These are phyloP conservation scores for Heterodera carotae DNA, from an alignment of 1,140 invertebrate genomes.

Conservation along the genomic window DNA sequence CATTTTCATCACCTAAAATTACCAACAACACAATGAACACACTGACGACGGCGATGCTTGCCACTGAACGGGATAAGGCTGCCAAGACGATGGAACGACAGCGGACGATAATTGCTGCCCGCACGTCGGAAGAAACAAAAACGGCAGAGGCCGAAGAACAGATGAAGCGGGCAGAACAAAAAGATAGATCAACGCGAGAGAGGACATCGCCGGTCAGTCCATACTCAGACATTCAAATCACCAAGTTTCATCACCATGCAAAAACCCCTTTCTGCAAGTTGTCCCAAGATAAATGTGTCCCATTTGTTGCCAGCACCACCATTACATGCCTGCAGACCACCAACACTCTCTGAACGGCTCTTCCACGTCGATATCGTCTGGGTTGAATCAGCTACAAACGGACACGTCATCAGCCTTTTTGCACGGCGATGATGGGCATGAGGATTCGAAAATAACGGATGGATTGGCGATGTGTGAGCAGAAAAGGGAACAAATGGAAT, in stretches of 20 bases:
- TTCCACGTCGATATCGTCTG: background rate
- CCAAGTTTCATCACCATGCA: too few relatives aligned
- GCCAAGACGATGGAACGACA: background rate
- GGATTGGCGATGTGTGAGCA: background rate
- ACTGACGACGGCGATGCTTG: conserved; percentile 22
- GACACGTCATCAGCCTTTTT: background rate
- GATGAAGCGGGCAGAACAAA: background rate
- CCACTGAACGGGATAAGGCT: conserved; percentile 2
- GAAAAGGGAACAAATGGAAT: conserved; percentile 45
- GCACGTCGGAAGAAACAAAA: conserved; percentile 2
- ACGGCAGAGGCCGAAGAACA: background rate
- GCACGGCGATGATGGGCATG: background rate
- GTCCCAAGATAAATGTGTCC: too few relatives aligned
- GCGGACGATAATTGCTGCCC: background rate
- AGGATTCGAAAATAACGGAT: background rate
- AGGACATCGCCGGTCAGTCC: background rate
- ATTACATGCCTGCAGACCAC: background rate
- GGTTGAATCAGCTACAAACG: background rate
- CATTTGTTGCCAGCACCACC: too few relatives aligned
- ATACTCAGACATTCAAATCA: background rate
- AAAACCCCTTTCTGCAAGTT: too few relatives aligned
- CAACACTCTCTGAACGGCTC: background rate
- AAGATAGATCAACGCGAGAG: background rate
- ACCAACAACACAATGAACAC: conserved; percentile 26
- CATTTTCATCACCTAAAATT: conserved; percentile 7